A percentile compares a stretch with the other conserved stretches of the same genome.
Evolutionary conservation across 1,140 invertebrate genomes (phyloP).

Genomic region (Drosophila kepulauana): DNA sequence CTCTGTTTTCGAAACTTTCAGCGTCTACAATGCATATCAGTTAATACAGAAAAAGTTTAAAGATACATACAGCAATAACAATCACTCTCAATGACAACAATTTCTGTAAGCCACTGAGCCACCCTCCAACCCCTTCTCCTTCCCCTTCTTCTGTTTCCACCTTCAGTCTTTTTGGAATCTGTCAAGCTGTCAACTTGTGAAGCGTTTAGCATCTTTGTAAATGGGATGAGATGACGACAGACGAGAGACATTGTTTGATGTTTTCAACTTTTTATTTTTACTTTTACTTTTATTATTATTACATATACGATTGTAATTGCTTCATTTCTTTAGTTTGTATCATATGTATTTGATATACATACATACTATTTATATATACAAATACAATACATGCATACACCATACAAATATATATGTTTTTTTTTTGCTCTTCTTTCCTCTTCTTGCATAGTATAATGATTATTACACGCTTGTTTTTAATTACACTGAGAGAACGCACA

Average conservation of each 20-base stretch:
- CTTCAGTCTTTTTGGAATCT: background rate
- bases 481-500: conserved; percentile 65
- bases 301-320: conserved; percentile 80
- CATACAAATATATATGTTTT: conserved; percentile 59
- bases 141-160: too few relatives aligned
- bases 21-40: conserved; percentile 89
- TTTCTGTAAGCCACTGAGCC: background rate
- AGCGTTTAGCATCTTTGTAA: conserved; percentile 38
- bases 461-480: conserved; percentile 40
- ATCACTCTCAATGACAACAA: conserved; percentile 60
- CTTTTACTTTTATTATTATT: conserved; percentile 58
- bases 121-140: background rate
- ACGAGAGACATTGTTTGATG: conserved; percentile 46
- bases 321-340: conserved; percentile 78
- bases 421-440: conserved; percentile 21
- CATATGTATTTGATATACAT: conserved; percentile 73
- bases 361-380: conserved; percentile 63
- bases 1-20: conserved; percentile 49
- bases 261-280: conserved; percentile 72
- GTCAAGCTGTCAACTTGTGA: conserved; percentile 22
- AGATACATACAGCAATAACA: conserved; percentile 88
- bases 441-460: conserved; percentile 13
- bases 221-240: conserved; percentile 34
- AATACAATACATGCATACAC: conserved; percentile 45
- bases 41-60: conserved; percentile 89